Evolutionary conservation across 2,888 invertebrate genomes (phyloP).

Genomic region (Diadegma fenestrale): DNA sequence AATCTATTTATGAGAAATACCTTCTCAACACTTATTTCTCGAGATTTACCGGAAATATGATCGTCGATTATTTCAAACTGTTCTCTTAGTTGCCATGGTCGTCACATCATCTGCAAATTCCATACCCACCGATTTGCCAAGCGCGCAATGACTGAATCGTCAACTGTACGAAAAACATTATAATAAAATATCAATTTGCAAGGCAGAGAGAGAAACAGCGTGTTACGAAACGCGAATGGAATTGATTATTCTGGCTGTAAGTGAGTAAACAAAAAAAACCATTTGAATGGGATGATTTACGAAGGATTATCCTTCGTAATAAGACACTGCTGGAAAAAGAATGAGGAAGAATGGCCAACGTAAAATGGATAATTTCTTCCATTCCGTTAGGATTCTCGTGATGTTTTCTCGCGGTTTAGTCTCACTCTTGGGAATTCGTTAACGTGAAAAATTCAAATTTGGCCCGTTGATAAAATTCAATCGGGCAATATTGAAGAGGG

Average conservation of each 20-base stretch:
- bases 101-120: neutral
- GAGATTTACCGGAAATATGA: neutral
- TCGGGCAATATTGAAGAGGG: conserved; percentile 32
- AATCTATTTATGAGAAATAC: neutral
- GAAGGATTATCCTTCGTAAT: too few relatives aligned
- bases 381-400: neutral
- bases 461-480: conserved; percentile 36
- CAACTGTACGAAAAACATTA: neutral
- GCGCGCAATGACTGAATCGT: neutral
- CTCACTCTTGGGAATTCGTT: neutral
- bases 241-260: too few relatives aligned
- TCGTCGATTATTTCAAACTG: neutral
- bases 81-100: neutral
- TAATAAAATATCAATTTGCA: too few relatives aligned
- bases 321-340: too few relatives aligned
- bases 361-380: neutral
- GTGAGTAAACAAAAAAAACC: too few relatives aligned
- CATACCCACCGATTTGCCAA: neutral
- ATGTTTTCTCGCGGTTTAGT: neutral
- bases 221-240: too few relatives aligned
- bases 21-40: neutral
- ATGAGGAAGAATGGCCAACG: neutral
- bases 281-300: too few relatives aligned
- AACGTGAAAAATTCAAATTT: conserved; percentile 24
- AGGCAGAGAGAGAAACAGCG: too few relatives aligned